phyloP scores from a whole-genome alignment of 2,797 vertebrate genomes.

The Lagodon rhomboides region DNA sequence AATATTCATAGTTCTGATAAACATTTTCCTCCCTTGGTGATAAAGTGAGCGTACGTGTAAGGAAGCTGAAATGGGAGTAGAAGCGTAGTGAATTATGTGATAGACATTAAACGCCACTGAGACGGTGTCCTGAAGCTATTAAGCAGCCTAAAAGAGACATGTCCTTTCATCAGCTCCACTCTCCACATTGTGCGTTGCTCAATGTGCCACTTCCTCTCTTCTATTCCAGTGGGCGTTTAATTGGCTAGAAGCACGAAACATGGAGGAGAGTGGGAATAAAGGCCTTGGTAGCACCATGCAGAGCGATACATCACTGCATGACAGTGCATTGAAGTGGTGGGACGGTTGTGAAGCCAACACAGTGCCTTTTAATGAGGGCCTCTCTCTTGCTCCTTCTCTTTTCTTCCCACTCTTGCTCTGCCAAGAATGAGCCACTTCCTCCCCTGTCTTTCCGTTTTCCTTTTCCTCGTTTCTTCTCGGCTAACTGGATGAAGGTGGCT shows the following conservation, averaged over 20 bases:
- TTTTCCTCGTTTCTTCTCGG: constrained; percentile 19
- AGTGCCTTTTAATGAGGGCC: constrained; percentile 81
- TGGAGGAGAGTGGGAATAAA: constrained; percentile 80
- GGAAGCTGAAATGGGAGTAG: constrained; percentile 51
- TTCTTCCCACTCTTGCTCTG: constrained; percentile 48
- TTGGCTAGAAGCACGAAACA: constrained; percentile 80
- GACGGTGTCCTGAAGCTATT: constrained; percentile 71
- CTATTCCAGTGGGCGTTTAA: constrained; percentile 82
- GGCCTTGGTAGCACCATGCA: constrained; percentile 76
- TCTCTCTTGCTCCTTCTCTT: constrained; percentile 52
- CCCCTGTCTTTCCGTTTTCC: constrained; percentile 29
- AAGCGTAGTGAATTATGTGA: constrained; percentile 54
- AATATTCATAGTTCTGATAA: constrained; percentile 62
- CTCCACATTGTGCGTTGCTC: constrained; percentile 68
- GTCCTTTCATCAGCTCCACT: constrained; percentile 76
- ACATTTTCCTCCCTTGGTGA: constrained; percentile 59
- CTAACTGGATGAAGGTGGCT: constrained; percentile 43
- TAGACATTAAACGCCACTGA: constrained; percentile 73
- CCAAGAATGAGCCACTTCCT: constrained; percentile 53
- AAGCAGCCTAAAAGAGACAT: constrained; percentile 76
- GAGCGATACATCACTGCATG: constrained; percentile 83
- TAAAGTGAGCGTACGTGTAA: constrained; percentile 34
- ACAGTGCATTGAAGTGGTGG: constrained; percentile 81
- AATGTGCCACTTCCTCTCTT: constrained; percentile 71
- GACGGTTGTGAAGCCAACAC: constrained; percentile 77